phyloP scores from a whole-genome alignment of 2,797 vertebrate species.

The Sebastes hopkinsi region DNA sequence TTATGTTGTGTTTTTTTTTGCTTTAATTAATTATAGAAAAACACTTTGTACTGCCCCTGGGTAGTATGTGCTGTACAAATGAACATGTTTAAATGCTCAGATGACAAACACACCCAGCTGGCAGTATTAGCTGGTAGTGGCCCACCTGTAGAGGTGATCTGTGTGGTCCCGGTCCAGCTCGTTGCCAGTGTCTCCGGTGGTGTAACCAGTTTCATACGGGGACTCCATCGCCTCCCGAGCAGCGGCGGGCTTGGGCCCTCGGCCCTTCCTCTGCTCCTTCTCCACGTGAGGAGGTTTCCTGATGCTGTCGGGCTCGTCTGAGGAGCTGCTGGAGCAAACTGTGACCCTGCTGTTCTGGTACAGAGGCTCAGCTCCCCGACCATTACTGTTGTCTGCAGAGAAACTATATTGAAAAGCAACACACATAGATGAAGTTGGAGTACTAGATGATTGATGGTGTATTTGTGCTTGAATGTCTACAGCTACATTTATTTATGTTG shows the following conservation, averaged over 20 bases:
- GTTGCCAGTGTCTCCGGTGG: conserved; percentile 84
- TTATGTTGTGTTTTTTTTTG: not conserved
- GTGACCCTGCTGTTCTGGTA: conserved; percentile 37
- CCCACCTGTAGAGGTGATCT: conserved; percentile 68
- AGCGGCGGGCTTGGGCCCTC: conserved; percentile 1
- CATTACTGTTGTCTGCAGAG: conserved; percentile 26
- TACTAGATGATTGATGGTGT: not conserved
- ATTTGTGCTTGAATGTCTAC: not conserved
- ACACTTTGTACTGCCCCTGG: no score
- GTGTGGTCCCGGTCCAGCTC: conserved; percentile 78
- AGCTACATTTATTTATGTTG: not conserved
- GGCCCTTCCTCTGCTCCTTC: conserved; percentile 25
- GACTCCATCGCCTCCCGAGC: conserved; percentile 76
- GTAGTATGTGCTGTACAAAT: not conserved
- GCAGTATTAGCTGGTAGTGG: not conserved
- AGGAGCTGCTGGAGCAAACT: conserved; percentile 66
- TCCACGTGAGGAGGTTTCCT: conserved; percentile 34
- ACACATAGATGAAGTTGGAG: not conserved
- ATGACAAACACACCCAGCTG: not conserved
- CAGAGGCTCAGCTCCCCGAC: conserved; percentile 27
- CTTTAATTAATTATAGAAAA: not conserved
- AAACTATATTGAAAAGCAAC: conserved; percentile 14
- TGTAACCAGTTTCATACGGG: conserved; percentile 86
- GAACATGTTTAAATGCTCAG: not conserved
- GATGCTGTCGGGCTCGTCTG: conserved; percentile 51